Percentiles rank a stretch among this genome's conserved stretches.
Conservation (phyloP, 2,888 invertebrate genomes). For the Rhingia campestris region DNA sequence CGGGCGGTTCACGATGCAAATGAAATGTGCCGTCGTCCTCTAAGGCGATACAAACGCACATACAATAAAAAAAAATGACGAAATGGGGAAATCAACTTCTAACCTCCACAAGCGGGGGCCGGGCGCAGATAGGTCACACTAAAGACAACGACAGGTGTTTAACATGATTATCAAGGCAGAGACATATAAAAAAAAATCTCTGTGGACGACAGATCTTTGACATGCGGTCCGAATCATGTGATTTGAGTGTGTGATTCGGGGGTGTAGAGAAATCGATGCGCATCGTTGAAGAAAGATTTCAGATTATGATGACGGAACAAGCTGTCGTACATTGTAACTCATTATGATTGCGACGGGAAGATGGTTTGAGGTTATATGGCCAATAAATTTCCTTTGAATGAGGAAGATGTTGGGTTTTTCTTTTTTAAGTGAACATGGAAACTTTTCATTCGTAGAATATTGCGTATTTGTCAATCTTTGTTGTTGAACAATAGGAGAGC, state of each 20-base stretch:
- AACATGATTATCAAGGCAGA: slow-evolving; percentile 62
- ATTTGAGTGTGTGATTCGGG: slow-evolving; percentile 19
- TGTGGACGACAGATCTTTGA: slow-evolving; percentile 45
- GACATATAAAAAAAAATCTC: not conserved
- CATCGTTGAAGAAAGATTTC: slow-evolving; percentile 50
- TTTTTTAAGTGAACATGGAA: too few species aligned
- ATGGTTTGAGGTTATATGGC: slow-evolving; percentile 11
- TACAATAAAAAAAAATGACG: slow-evolving; percentile 2
- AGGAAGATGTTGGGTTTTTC: slow-evolving; percentile 29
- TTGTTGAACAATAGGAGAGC: too few species aligned
- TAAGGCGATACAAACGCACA: not conserved
- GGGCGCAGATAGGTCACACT: slow-evolving; percentile 59
- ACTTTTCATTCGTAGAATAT: too few species aligned
- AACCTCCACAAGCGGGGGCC: slow-evolving; percentile 26
- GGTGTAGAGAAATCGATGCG: slow-evolving; percentile 56
- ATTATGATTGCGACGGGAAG: slow-evolving; percentile 38
- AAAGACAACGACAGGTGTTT: slow-evolving; percentile 68
- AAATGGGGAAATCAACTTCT: slow-evolving; percentile 21
- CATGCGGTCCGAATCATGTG: slow-evolving; percentile 29
- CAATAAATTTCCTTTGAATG: slow-evolving; percentile 41
- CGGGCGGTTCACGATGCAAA: slow-evolving; percentile 39
- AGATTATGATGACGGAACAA: slow-evolving; percentile 64
- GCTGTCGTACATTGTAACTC: slow-evolving; percentile 66
- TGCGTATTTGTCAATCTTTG: too few species aligned
- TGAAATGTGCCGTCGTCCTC: slow-evolving; percentile 59